Evolutionary conservation across 2,113 vertebrate species (phyloP).

Genomic region (Macquaria ambigua): DNA sequence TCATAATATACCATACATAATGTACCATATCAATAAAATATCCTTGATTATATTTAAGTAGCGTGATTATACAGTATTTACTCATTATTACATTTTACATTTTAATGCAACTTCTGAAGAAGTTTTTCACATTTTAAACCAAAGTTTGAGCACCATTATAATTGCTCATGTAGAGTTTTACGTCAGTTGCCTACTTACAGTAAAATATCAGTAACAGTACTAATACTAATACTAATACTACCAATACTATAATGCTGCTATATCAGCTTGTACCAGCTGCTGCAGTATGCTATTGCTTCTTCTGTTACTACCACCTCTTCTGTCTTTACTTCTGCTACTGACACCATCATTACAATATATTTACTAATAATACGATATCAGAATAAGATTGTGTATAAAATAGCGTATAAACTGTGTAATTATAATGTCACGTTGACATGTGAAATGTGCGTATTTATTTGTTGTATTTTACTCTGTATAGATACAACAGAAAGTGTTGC

Average conservation of each 20-base stretch:
- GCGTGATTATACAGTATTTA: too few species aligned
- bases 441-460: neutral
- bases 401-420: neutral
- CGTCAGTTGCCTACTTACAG: neutral
- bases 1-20: neutral
- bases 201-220: neutral
- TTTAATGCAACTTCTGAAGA: neutral
- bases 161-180: neutral
- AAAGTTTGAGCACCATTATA: neutral
- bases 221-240: neutral
- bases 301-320: neutral
- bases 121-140: neutral
- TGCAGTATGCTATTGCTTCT: neutral
- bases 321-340: too few species aligned
- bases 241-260: neutral
- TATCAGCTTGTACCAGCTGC: neutral
- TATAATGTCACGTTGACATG: neutral
- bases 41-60: neutral
- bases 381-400: neutral
- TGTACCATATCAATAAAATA: neutral
- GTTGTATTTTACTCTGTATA: neutral
- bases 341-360: neutral
- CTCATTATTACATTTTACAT: neutral
- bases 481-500: fast-evolving
- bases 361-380: neutral